A percentile compares a stretch with the other conserved stretches of the same genome.
phyloP scores from a whole-genome alignment of 2,797 vertebrate species.

The Peromyscus eremicus region DNA sequence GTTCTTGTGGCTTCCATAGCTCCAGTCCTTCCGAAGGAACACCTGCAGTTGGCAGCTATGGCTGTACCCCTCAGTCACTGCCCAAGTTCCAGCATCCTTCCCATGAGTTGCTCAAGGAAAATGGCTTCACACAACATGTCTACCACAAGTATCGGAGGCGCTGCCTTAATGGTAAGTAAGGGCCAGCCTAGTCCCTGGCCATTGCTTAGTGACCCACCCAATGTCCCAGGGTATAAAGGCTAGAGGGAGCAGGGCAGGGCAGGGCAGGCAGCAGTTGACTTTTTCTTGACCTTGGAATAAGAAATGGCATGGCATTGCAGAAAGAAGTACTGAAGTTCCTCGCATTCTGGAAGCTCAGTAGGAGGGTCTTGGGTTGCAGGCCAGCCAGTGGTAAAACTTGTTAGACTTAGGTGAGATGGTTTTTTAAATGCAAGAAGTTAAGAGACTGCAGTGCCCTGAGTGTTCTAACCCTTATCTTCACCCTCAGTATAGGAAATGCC shows the following conservation, averaged over 20 bases:
- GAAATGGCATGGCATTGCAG: neutral
- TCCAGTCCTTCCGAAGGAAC: slow-evolving; percentile 98
- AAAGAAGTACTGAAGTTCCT: neutral
- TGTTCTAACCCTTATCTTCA: neutral
- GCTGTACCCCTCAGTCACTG: slow-evolving; percentile 98
- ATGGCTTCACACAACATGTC: slow-evolving; percentile 99
- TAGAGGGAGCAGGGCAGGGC: neutral
- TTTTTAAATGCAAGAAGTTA: slow-evolving; percentile 32
- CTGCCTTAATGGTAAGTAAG: slow-evolving; percentile 95
- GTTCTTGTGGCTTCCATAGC: slow-evolving; percentile 83
- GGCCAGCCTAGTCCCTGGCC: neutral
- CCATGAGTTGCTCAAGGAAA: slow-evolving; percentile 99
- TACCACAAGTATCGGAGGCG: slow-evolving; percentile 99
- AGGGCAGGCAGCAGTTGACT: neutral
- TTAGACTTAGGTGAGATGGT: neutral
- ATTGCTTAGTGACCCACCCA: neutral
- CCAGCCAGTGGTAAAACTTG: neutral
- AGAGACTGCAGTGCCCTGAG: neutral
- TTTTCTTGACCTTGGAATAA: slow-evolving; percentile 3
- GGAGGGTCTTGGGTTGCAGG: neutral
- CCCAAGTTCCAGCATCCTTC: slow-evolving; percentile 99
- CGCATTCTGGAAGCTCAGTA: neutral
- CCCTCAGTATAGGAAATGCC: neutral
- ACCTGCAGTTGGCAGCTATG: slow-evolving; percentile 93
- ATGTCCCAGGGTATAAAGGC: neutral